A percentile compares a stretch with the other conserved stretches of the same genome.
Conservation (phyloP, 1,140 invertebrate species). For the Drosophila sproati region DNA sequence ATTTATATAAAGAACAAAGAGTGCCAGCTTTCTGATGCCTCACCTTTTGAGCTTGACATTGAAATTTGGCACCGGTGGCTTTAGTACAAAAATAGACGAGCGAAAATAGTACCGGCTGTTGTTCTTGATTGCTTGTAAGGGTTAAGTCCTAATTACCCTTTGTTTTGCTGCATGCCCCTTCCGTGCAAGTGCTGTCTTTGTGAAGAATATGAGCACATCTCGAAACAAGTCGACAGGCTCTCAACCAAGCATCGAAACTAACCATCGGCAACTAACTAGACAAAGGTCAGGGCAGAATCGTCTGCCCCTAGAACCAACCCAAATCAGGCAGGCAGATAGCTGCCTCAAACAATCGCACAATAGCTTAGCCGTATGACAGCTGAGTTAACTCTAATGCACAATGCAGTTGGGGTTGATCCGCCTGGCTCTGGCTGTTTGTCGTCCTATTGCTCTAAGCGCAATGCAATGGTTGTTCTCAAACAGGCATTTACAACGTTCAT, state of each 20-base stretch:
- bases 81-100: conserved; percentile 26
- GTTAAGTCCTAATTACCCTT: conserved; percentile 26
- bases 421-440: neutral
- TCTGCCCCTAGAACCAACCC: neutral
- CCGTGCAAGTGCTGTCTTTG: neutral
- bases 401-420: neutral
- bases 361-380: neutral
- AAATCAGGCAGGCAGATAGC: neutral
- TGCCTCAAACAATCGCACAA: conserved; percentile 2
- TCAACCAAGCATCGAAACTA: conserved; percentile 12
- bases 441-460: neutral
- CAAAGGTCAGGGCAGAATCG: conserved; percentile 10
- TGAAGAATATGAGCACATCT: neutral
- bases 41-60: conserved; percentile 48
- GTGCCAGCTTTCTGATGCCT: conserved; percentile 34
- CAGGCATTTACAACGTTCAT: neutral
- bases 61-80: conserved; percentile 23
- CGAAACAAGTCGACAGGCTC: conserved; percentile 9
- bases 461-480: conserved; percentile 1
- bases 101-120: neutral
- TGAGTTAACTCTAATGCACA: neutral
- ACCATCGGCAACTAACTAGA: conserved; percentile 25
- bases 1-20: conserved; percentile 20
- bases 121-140: neutral
- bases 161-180: conserved; percentile 21